phyloP scores from a whole-genome alignment of 1,140 invertebrate species.

The Papilio glaucus region DNA sequence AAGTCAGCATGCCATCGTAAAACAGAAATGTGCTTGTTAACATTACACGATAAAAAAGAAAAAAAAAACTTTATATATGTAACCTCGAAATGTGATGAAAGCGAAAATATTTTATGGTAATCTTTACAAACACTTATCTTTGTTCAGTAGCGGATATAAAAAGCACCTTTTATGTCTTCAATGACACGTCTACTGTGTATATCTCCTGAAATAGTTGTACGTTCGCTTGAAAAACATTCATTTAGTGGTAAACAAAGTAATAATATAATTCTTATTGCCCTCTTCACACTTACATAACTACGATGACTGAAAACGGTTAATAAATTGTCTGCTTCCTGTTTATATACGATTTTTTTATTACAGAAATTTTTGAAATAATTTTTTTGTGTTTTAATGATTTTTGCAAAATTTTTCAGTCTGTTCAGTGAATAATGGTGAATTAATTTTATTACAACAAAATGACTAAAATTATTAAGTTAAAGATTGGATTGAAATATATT shows the following conservation, averaged over 20 bases:
- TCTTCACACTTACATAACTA: not conserved
- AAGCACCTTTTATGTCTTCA: not conserved
- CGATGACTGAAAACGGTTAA: not conserved
- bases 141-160: not conserved
- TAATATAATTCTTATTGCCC: slow-evolving; percentile 17
- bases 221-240: slow-evolving; percentile 11
- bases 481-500: too few species aligned
- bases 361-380: too few species aligned
- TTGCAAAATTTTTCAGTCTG: too few species aligned
- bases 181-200: not conserved
- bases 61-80: not conserved
- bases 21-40: too few species aligned
- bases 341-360: too few species aligned
- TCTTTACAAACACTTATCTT: not conserved
- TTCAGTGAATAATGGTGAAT: too few species aligned
- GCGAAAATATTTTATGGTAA: not conserved
- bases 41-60: not conserved
- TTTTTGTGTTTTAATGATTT: too few species aligned
- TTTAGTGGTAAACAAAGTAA: slow-evolving; percentile 23
- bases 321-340: not conserved
- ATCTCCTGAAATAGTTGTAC: not conserved
- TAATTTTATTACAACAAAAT: too few species aligned
- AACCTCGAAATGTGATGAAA: not conserved
- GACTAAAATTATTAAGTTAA: too few species aligned
- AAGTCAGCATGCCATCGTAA: too few species aligned